Percentiles rank a stretch among this genome's conserved stretches.
phyloP scores from a whole-genome alignment of 2,113 vertebrate genomes.

The Phyllopteryx taeniolatus region DNA sequence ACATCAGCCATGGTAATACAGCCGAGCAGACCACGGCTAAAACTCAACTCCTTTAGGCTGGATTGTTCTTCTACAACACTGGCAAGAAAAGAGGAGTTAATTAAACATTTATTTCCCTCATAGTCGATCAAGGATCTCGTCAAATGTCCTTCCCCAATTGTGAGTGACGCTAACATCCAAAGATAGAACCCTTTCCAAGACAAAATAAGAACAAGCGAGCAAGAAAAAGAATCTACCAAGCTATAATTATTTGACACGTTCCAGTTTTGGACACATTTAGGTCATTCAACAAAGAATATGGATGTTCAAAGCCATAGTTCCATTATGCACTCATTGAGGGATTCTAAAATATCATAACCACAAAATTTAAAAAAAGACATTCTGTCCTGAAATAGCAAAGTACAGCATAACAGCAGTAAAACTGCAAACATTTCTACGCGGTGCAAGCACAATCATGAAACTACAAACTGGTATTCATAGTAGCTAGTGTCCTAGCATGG shows the following conservation, averaged over 20 bases:
- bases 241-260: conserved; percentile 5
- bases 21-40: neutral
- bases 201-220: neutral
- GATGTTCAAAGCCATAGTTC: conserved; percentile 4
- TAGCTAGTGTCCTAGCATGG: conserved; percentile 13
- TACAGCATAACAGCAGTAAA: neutral
- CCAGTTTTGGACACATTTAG: conserved; percentile 10
- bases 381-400: neutral
- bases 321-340: neutral
- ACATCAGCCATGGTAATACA: neutral
- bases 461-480: conserved; percentile 30
- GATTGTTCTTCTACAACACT: neutral
- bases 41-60: neutral
- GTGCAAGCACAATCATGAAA: conserved; percentile 7
- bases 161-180: neutral
- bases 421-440: conserved; percentile 14
- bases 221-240: neutral
- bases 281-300: conserved; percentile 3
- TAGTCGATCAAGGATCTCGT: neutral
- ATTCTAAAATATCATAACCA: neutral
- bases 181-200: neutral
- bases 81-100: neutral
- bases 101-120: neutral
- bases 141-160: neutral
- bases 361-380: neutral